A percentile compares a stretch with the other conserved stretches of the same genome.
phyloP scores from a whole-genome alignment of 2,113 vertebrate species.

The Polyodon spathula region DNA sequence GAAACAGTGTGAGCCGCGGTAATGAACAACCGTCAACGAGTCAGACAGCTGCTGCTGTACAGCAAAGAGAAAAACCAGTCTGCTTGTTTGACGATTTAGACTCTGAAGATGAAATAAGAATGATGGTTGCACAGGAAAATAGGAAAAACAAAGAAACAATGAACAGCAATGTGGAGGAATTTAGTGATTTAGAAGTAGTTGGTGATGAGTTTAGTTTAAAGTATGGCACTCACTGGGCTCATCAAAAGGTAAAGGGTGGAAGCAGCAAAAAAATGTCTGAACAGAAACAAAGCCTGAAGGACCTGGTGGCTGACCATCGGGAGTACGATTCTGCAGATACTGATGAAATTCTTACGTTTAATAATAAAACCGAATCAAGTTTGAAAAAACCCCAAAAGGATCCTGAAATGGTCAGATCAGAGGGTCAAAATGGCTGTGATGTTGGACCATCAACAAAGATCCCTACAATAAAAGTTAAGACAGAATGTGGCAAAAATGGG shows the following conservation, averaged over 20 bases:
- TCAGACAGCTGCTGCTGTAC: conserved; percentile 1
- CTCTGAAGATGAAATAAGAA: conserved; percentile 67
- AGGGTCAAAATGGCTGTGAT: background rate
- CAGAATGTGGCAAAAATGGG: conserved; percentile 2
- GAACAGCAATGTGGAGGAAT: conserved; percentile 30
- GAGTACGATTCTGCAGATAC: conserved; percentile 76
- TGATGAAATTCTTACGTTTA: conserved; percentile 72
- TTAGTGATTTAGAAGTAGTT: conserved; percentile 66
- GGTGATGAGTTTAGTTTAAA: conserved; percentile 58
- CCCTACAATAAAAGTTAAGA: background rate
- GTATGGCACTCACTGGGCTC: conserved; percentile 31
- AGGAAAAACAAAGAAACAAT: conserved; percentile 22
- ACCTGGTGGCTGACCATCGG: conserved; percentile 18
- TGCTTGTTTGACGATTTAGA: conserved; percentile 44
- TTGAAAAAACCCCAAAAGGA: conserved; percentile 8
- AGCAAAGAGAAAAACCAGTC: background rate
- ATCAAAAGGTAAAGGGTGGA: conserved; percentile 5
- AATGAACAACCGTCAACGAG: background rate
- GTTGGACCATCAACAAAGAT: conserved; percentile 1
- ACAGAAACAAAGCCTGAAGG: background rate
- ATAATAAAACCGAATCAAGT: conserved; percentile 34
- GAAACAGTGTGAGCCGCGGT: background rate
- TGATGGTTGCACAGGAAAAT: conserved; percentile 40
- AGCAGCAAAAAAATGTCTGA: conserved; percentile 7
- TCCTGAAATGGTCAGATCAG: background rate